Evolutionary conservation across 2,113 vertebrate genomes (phyloP), one percentile per base, ranked within the genome.

Genomic region (Petrocephalus microphthalmus): DNA sequence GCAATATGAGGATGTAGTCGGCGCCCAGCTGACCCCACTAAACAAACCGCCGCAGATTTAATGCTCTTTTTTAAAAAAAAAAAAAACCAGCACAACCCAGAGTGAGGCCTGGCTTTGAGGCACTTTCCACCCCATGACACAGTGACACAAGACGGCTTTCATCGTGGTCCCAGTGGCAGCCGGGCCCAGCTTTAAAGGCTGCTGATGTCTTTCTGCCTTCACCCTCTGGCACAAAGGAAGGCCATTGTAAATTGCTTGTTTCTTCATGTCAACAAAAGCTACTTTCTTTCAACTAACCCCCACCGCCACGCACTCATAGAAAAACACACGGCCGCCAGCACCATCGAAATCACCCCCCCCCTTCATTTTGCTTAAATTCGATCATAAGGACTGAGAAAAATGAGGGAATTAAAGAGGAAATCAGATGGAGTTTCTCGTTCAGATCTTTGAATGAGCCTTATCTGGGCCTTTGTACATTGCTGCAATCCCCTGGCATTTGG

Each of bases 181-280:
- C 97, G 98, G 98, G 97, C 98, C 97, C 96, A 97, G 97, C 97
- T 98, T 99, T 99, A 99, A 99, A 99, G 99, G 97, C 97, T 97
- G 97, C 97, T 97, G 97, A 98, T 97, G 98, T 99, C 96, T 96
- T 97, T 96, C 96, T 95, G 96, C 96, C 96, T 96, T 98, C 97
- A 97, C 97, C 98, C 97, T 97, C 96, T 94, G 95, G 96, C 97
- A 99, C 98, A 99, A 99, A 98, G 95, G 97, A 97, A 99, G 98
- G 97, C 97, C 98, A 99, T 98, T 99, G 97, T 99, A 99, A 99
- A 99, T 99, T 98, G 99, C 97, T 98, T 98, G 97, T 98, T 99
- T 98, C 97, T 96, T 99, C 98, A 98, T 97, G 98, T 97, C 97
- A 98, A 99, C 98, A 99, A 99, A 99, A 98, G 98, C 97, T 98